These are phyloP conservation scores for Delphinapterus leucas DNA, from an alignment of 2,113 vertebrate genomes.

Conservation along the genomic window DNA sequence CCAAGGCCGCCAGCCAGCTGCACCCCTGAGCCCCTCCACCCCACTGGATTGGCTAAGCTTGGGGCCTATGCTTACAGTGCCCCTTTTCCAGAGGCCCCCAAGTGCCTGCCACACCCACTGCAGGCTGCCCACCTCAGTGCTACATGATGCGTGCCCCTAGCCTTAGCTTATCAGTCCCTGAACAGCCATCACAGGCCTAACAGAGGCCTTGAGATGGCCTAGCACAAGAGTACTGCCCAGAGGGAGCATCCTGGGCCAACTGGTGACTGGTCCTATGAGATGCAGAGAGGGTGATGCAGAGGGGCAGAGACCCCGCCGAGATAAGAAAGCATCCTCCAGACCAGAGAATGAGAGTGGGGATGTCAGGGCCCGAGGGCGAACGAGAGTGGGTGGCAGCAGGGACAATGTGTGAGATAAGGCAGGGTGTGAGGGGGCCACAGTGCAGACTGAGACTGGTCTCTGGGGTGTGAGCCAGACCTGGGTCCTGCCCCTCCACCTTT, in stretches of 20 bases:
- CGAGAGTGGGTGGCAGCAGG: neutral
- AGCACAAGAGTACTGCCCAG: neutral
- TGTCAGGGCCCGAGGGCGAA: neutral
- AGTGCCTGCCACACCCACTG: neutral
- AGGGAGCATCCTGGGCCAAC: neutral
- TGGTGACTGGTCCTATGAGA: neutral
- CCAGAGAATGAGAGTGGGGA: neutral
- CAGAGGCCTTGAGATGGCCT: neutral
- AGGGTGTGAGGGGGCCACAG: neutral
- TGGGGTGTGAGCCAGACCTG: neutral
- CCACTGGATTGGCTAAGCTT: neutral
- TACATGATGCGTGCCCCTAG: too few species aligned
- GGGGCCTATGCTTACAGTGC: neutral
- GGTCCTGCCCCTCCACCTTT: neutral
- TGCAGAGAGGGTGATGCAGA: neutral
- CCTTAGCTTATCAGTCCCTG: neutral
- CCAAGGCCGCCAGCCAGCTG: neutral
- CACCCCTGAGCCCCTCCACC: neutral
- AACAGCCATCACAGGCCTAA: neutral
- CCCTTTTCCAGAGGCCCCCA: neutral
- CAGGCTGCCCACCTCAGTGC: neutral
- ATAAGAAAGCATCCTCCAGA: neutral
- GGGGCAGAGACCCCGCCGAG: neutral
- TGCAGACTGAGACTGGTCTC: neutral
- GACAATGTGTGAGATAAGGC: neutral